A percentile compares a stretch with the other conserved stretches of the same genome.
Conservation (phyloP, 2,113 vertebrate species). For the Mirza zaza region DNA sequence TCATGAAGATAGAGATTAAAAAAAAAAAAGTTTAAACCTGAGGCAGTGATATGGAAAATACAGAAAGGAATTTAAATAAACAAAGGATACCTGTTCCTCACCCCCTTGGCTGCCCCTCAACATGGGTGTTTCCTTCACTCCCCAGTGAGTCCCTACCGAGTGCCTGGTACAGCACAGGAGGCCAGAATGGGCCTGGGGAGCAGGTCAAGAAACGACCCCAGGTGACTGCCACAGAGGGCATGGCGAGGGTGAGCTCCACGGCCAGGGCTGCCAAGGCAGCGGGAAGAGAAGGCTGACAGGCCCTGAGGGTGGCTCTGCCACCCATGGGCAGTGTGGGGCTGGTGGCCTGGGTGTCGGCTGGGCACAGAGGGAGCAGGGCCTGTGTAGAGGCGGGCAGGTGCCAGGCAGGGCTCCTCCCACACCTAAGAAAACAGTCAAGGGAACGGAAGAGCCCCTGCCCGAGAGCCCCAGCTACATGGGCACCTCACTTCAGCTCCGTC, state of each 20-base stretch:
- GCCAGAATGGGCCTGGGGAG: background rate
- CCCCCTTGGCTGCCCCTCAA: accelerated
- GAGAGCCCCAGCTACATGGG: background rate
- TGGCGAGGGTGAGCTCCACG: background rate
- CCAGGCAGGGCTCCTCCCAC: background rate
- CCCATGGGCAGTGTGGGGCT: too few species aligned
- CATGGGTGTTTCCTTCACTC: accelerated
- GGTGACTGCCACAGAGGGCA: accelerated
- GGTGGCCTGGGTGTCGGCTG: accelerated
- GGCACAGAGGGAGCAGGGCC: background rate
- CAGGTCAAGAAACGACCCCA: background rate
- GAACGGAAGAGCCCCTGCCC: background rate
- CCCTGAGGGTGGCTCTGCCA: background rate
- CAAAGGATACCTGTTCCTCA: background rate
- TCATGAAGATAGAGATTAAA: slow-evolving; percentile 25
- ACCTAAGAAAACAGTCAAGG: background rate
- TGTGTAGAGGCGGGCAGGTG: accelerated
- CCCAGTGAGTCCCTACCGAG: accelerated
- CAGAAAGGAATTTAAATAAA: background rate
- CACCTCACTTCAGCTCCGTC: background rate
- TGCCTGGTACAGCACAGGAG: background rate
- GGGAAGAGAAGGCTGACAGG: background rate
- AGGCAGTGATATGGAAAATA: background rate
- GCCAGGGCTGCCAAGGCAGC: background rate
- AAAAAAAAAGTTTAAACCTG: background rate